Evolutionary conservation across 1,140 invertebrate genomes (phyloP).

Genomic region (Lasioglossum albipes): DNA sequence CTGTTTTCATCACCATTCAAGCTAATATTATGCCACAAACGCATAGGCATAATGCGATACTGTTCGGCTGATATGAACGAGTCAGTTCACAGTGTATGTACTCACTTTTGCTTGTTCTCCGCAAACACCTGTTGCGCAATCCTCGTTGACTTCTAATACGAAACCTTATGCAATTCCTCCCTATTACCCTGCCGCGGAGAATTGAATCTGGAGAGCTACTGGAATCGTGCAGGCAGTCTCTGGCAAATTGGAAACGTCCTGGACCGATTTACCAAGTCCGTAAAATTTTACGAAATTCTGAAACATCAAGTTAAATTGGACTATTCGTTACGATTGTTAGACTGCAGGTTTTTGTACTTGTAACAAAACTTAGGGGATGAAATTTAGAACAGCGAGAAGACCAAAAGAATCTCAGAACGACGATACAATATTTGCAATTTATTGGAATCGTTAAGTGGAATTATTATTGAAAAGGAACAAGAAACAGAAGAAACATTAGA

Average conservation of each 20-base stretch:
- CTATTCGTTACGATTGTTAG: no score
- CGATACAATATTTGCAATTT: no score
- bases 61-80: not conserved
- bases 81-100: constrained; percentile 1
- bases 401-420: no score
- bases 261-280: not conserved
- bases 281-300: no score
- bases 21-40: not conserved
- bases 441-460: no score
- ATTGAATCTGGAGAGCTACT: not conserved
- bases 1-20: not conserved
- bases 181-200: not conserved
- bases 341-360: no score
- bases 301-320: no score
- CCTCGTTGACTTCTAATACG: not conserved
- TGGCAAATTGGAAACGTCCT: not conserved
- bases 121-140: constrained; percentile 25
- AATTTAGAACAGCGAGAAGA: no score
- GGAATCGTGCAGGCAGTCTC: not conserved
- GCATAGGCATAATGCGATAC: not conserved
- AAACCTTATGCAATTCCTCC: constrained; percentile 13
- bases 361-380: no score
- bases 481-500: no score
- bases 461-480: no score
- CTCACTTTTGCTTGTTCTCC: constrained; percentile 27